Base-by-base conservation (phyloP, 2,888 invertebrate genomes). In the Drosophila flavopinicola region DNA sequence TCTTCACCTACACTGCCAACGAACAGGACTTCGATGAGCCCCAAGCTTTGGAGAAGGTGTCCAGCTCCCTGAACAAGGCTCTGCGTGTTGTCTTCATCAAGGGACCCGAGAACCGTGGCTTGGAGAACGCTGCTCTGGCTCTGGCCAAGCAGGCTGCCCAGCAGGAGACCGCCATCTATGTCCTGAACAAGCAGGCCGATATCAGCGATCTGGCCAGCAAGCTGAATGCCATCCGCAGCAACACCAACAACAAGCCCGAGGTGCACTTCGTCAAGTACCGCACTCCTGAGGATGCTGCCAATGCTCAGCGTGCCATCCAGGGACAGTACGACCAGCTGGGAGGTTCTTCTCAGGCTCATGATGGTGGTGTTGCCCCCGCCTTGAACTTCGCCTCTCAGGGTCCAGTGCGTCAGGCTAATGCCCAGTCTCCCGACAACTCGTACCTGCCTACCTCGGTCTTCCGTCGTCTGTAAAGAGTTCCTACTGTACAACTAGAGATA, bases 181-280 rank as follows among this genome's bases (percentile, higher is more conserved):
- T 88, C n/a, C 75, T 88, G 9, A 87, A 74, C 73, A 88, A 88
- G 51, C 84, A 88, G 67, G 64, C 85, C 1, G 80, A 87, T 25
- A 80, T 85, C 13, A 59, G 80, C 11, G 84, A 78, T 67, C 54
- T 88, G 48, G 83, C 87, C 66, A 70, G 37, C 66, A 88, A 83
- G 42, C 42, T 89, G 54, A 83, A 86, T 29, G 53, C 79, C 37
- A 64, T 86, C 45, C 78, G 77, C 48, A 75, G 42, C 69, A 80
- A 80, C 67, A 71, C 37, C 59, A 83, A 78, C 73, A 78, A 83
- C 75, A 87, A 85, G 64, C 86, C 86, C 48, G 87, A 87, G 70
- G 86, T 86, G n/a, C 87, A 87, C 66, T 86, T 86, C 52, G 87
- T 88, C 67, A 88, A 88, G 68, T 88, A 88, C 75, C 82, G 84